Percentiles rank a stretch among this genome's conserved stretches.
Evolutionary conservation across 2,888 invertebrate genomes (phyloP).

Genomic region (Nephrotoma appendiculata): DNA sequence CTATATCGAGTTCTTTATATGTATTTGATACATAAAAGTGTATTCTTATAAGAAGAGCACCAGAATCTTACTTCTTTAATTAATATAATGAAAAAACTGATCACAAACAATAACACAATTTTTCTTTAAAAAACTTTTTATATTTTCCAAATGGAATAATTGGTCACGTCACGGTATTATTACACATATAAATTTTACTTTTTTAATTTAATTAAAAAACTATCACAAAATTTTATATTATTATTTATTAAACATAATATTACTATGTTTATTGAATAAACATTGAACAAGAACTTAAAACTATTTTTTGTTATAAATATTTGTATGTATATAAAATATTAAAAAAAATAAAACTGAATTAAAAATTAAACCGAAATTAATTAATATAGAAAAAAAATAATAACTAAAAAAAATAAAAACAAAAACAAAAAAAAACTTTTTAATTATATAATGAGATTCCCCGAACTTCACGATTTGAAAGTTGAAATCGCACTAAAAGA

Average conservation of each 20-base stretch:
- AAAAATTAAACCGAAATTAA: slow-evolving; percentile 1
- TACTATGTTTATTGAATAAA: background rate
- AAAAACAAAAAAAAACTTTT: background rate
- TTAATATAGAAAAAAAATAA: background rate
- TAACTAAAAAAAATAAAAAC: background rate
- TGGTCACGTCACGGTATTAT: background rate
- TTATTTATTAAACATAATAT: background rate
- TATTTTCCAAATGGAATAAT: background rate
- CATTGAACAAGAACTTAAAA: background rate
- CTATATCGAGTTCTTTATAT: background rate
- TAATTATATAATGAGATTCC: background rate
- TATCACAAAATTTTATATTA: background rate
- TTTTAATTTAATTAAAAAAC: background rate
- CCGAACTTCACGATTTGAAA: slow-evolving; percentile 5
- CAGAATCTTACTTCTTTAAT: background rate
- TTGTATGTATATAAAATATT: background rate
- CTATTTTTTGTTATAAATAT: background rate
- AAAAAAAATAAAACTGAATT: background rate
- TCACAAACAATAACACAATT: background rate
- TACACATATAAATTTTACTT: background rate
- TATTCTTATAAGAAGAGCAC: background rate
- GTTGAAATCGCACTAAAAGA: slow-evolving; percentile 9
- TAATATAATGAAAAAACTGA: background rate
- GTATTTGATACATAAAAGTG: background rate
- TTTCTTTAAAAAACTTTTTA: background rate